Base-by-base conservation (phyloP, 2,797 vertebrate genomes). In the Melanogrammus aeglefinus region DNA sequence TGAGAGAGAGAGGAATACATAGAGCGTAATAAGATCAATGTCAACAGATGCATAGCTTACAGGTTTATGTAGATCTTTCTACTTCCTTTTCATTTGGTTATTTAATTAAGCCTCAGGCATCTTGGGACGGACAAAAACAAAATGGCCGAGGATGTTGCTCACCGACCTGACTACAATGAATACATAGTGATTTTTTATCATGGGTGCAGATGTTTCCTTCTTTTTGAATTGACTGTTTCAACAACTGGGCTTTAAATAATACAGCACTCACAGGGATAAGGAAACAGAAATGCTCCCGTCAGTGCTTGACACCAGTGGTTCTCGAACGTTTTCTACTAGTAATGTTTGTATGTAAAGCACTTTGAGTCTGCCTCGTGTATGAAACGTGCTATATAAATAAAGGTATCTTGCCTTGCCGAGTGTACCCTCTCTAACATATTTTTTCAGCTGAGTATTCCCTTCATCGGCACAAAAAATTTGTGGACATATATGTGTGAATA, bases 1-100 rank as follows among this genome's bases (percentile, higher is more conserved):
- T 3, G 51, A 57, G 51, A 21, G 6, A 36, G 51, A 57, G 21
- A n/a, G 18, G 18, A 57, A n/a, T 9, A 27, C 2, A 27, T 27
- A 66, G 57, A 66, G n/a, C 57, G 0, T 10, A 27, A 27, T n/a
- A 63, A 0, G n/a, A 63, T 63, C 18, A 63, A 63, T 63, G 51
- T 63, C 13, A 63, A 12, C 2, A 3, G 57, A 63, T 24, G n/a
- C 12, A 27, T 27, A 18, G 51, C 18, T 63, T n/a, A 24, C n/a
- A 66, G 57, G 57, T 24, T 66, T 24, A 66, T 66, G n/a, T 66
- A n/a, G 24, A 66, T 66, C 57, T 66, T 66, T 66, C 57, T n/a
- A 66, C 27, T 66, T 66, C 7, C 57, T 27, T 27, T 66, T 27
- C n/a, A 66, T 10, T 66, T 24, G 57, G 57, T 27, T 24, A 66